phyloP scores from a whole-genome alignment of 1,140 invertebrate species.

The Propsilocerus akamusi region DNA sequence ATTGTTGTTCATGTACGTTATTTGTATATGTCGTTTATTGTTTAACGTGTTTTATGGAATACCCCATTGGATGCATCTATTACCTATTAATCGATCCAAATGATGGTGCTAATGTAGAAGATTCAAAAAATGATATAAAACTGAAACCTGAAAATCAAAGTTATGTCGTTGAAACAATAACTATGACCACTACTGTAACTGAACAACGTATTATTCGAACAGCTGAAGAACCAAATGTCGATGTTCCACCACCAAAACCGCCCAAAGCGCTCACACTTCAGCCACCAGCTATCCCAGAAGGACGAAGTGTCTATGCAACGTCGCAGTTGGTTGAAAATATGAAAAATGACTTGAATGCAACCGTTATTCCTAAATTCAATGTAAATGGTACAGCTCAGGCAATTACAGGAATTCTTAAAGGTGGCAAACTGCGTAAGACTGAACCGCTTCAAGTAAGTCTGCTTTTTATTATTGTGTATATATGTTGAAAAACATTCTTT shows the following conservation, averaged over 20 bases:
- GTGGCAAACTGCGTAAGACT: constrained; percentile 39
- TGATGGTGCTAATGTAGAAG: neutral
- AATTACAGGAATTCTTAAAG: constrained; percentile 38
- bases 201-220: constrained; percentile 40
- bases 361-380: neutral
- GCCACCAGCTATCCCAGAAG: neutral
- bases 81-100: neutral
- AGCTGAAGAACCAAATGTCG: constrained; percentile 15
- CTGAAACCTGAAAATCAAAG: too few relatives aligned
- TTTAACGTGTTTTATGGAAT: too few relatives aligned
- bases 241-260: constrained; percentile 7
- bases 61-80: too few relatives aligned
- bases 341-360: constrained; percentile 1
- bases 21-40: too few relatives aligned
- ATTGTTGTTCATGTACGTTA: too few relatives aligned
- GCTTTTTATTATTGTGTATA: too few relatives aligned
- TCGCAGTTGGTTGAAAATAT: neutral
- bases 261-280: neutral
- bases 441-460: constrained; percentile 21
- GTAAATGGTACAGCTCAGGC: neutral
- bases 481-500: too few relatives aligned
- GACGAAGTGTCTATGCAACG: neutral
- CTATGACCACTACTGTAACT: constrained; percentile 42
- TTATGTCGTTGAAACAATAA: constrained; percentile 46
- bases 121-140: constrained; percentile 10